A percentile compares a stretch with the other conserved stretches of the same genome.
phyloP scores from a whole-genome alignment of 2,888 invertebrate species.

The Eupithecia insigniata region DNA sequence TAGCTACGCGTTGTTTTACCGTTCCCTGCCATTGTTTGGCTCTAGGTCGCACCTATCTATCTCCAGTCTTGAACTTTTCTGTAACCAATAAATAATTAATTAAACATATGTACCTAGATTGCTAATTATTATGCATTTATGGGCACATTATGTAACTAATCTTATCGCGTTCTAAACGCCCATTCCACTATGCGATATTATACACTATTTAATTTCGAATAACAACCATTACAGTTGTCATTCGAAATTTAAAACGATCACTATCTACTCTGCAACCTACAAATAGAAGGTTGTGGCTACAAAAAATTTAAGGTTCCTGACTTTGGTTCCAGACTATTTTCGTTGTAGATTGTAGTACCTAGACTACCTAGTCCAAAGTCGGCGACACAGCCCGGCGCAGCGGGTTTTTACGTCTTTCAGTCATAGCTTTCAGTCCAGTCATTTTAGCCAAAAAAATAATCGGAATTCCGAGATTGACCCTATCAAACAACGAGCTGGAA shows the following conservation, averaged over 20 bases:
- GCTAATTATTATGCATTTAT: not conserved
- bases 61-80: constrained; percentile 30
- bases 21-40: constrained; percentile 45
- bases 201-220: not conserved
- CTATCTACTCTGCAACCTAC: not conserved
- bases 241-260: not conserved
- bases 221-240: no score
- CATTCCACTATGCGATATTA: not conserved
- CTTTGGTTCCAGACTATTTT: no score
- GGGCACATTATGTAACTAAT: not conserved
- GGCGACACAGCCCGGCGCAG: no score
- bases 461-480: no score
- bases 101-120: not conserved
- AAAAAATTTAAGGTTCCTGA: no score
- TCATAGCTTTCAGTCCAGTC: no score
- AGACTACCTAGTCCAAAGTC: no score
- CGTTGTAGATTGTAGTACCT: no score
- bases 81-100: constrained; percentile 16
- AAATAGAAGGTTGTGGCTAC: not conserved
- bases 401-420: no score
- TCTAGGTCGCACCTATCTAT: constrained; percentile 33
- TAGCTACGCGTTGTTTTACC: constrained; percentile 41
- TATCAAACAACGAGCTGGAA: no score
- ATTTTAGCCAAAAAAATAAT: no score
- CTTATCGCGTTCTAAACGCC: not conserved